Conservation (phyloP, 2,113 vertebrate species). For the Platanista minor region DNA sequence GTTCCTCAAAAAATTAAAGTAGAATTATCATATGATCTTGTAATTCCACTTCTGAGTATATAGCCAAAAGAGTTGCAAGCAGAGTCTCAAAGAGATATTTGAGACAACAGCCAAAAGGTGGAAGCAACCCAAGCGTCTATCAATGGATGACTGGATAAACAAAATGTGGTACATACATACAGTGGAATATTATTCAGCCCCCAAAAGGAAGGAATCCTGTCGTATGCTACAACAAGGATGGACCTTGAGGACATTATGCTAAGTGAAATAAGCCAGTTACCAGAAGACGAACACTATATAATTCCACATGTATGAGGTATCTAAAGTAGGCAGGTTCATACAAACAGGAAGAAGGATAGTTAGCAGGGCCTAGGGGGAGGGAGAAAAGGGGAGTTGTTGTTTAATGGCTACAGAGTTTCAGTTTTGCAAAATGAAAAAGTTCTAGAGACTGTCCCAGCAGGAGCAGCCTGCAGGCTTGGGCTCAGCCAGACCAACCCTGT, state of each 20-base stretch:
- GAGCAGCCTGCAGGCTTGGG: not conserved
- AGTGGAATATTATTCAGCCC: too few relatives aligned
- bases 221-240: too few relatives aligned
- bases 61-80: not conserved
- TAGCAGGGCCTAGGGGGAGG: not conserved
- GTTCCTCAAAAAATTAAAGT: not conserved
- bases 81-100: not conserved
- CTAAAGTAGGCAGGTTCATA: not conserved
- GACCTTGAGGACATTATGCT: not conserved
- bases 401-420: not conserved
- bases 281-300: not conserved
- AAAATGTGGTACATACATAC: too few relatives aligned
- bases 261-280: not conserved
- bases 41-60: not conserved
- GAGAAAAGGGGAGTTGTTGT: not conserved
- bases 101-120: not conserved
- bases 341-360: not conserved
- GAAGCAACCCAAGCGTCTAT: not conserved
- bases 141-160: too few relatives aligned
- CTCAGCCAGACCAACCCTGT: not conserved
- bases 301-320: not conserved
- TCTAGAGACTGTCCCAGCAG: not conserved
- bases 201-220: too few relatives aligned
- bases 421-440: not conserved
- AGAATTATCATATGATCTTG: not conserved